These are phyloP conservation scores for Excalfactoria chinensis DNA, from an alignment of 2,113 vertebrate species.

Conservation along the genomic window DNA sequence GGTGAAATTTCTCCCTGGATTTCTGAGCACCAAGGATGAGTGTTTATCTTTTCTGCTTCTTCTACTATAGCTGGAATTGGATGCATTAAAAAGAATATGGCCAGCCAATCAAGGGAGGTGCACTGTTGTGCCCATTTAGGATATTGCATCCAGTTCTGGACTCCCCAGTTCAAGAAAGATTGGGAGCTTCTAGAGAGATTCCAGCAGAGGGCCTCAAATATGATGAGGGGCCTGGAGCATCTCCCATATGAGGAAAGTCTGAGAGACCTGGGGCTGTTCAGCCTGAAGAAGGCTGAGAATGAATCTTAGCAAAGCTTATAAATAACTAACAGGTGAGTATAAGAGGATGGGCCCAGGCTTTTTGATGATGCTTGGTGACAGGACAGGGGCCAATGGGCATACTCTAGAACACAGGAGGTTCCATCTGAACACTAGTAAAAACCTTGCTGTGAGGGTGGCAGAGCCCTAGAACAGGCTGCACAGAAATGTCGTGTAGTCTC, in stretches of 20 bases:
- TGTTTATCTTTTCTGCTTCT: background rate
- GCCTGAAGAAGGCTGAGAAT: background rate
- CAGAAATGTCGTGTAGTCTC: background rate
- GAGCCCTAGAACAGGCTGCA: background rate
- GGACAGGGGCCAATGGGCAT: background rate
- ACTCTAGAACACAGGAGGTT: background rate
- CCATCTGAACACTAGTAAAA: background rate
- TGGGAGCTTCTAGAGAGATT: background rate
- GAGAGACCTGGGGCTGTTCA: background rate
- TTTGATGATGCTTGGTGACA: background rate
- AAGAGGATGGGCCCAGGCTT: background rate
- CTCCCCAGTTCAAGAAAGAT: background rate
- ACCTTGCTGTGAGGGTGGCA: background rate
- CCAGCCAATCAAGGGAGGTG: background rate
- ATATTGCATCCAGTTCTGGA: background rate
- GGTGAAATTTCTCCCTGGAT: background rate
- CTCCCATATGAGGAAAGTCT: background rate
- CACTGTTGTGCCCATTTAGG: background rate
- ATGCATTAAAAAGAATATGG: background rate
- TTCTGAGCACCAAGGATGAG: background rate
- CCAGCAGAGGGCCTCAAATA: background rate
- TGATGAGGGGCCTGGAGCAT: background rate
- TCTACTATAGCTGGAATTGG: background rate
- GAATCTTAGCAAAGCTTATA: background rate
- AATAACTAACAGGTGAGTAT: background rate